Conservation (phyloP, 2,113 vertebrate genomes). For the Panthera tigris region DNA sequence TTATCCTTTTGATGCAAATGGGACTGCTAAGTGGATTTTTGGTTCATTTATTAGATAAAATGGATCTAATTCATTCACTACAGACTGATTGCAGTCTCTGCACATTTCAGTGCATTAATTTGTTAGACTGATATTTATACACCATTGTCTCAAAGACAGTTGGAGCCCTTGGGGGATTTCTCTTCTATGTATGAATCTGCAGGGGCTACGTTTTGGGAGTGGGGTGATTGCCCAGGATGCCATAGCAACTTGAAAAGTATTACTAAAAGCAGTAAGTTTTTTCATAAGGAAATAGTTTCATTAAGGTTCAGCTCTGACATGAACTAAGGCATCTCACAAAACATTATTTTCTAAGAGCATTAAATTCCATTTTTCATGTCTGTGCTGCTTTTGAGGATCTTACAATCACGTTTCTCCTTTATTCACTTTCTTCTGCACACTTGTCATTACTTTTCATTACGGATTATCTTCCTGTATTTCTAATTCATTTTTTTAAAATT, state of each 20-base stretch:
- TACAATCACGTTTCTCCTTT: background rate
- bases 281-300: background rate
- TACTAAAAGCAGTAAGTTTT: background rate
- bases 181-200: background rate
- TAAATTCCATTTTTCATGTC: background rate
- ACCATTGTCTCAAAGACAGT: background rate
- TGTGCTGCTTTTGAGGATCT: background rate
- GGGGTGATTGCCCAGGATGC: background rate
- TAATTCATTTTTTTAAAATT: background rate
- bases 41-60: conserved; percentile 1
- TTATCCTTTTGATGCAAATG: background rate
- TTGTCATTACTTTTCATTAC: background rate
- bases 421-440: background rate
- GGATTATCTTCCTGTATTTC: background rate
- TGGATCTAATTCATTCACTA: background rate
- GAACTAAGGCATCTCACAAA: background rate
- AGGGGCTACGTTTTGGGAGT: background rate
- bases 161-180: background rate
- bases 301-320: background rate
- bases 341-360: background rate
- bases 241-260: background rate
- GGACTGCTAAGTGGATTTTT: background rate
- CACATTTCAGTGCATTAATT: background rate
- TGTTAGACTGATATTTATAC: background rate
- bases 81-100: background rate